A percentile compares a stretch with the other conserved stretches of the same genome.
Evolutionary conservation across 2,797 vertebrate genomes (phyloP).

Genomic region (Dryobates pubescens): DNA sequence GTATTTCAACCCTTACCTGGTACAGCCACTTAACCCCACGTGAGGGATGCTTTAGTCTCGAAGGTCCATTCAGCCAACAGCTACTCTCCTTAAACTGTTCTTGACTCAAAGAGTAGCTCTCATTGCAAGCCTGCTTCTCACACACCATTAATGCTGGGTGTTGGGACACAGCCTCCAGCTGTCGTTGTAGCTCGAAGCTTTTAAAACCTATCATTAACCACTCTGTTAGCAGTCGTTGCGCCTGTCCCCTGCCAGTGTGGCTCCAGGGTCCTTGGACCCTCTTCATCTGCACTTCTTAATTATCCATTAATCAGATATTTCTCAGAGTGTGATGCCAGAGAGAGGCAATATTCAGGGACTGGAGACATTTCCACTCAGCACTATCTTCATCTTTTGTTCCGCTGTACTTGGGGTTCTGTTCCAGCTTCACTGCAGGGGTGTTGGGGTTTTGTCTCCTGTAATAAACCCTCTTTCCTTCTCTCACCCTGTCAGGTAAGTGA

Average conservation of each 20-base stretch:
- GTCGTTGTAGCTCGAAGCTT: not conserved
- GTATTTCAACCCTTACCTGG: not conserved
- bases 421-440: not conserved
- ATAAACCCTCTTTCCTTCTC: not conserved
- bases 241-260: not conserved
- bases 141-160: not conserved
- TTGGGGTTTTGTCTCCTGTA: not conserved
- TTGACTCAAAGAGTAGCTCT: not conserved
- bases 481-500: constrained; percentile 87
- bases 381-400: not conserved
- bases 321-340: not conserved
- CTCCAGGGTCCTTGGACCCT: not conserved
- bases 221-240: not conserved
- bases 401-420: not conserved
- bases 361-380: not conserved
- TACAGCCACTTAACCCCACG: not conserved
- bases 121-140: not conserved
- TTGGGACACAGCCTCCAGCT: not conserved
- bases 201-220: not conserved
- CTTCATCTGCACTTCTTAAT: not conserved
- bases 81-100: not conserved
- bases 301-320: not conserved
- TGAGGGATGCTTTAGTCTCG: not conserved
- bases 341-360: not conserved
- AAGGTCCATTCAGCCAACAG: not conserved